Conservation (phyloP, 1,140 invertebrate species). For the Tetranychus cinnabarinus region DNA sequence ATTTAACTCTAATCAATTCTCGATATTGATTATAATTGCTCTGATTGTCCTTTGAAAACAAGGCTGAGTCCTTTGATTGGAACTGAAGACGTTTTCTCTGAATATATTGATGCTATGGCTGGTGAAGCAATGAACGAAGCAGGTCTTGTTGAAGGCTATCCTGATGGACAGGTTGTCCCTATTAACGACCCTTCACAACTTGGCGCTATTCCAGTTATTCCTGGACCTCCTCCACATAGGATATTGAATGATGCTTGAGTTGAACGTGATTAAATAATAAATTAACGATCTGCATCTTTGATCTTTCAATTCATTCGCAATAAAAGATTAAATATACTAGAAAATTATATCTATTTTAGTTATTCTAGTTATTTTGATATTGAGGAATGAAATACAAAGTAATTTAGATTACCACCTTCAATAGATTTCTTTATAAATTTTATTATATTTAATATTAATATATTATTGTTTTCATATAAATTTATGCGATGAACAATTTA, state of each 20-base stretch:
- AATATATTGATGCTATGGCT: not conserved
- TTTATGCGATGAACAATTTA: too few species aligned
- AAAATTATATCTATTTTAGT: too few species aligned
- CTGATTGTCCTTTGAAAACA: not conserved
- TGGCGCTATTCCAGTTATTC: not conserved
- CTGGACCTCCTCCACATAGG: not conserved
- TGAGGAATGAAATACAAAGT: too few species aligned
- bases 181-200: not conserved
- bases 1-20: not conserved
- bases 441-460: too few species aligned
- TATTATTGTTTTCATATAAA: too few species aligned
- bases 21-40: too few species aligned
- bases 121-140: not conserved
- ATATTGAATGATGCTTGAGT: not conserved
- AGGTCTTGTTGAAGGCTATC: not conserved
- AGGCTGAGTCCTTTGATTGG: not conserved
- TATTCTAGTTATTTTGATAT: too few species aligned
- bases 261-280: not conserved
- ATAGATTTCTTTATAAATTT: too few species aligned
- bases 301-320: not conserved
- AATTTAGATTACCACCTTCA: too few species aligned
- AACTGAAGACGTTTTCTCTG: not conserved
- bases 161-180: not conserved
- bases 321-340: too few species aligned
- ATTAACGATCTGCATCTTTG: not conserved